Base-by-base conservation (phyloP, 1,140 invertebrate species). In the Rhagoletis zephyria region DNA sequence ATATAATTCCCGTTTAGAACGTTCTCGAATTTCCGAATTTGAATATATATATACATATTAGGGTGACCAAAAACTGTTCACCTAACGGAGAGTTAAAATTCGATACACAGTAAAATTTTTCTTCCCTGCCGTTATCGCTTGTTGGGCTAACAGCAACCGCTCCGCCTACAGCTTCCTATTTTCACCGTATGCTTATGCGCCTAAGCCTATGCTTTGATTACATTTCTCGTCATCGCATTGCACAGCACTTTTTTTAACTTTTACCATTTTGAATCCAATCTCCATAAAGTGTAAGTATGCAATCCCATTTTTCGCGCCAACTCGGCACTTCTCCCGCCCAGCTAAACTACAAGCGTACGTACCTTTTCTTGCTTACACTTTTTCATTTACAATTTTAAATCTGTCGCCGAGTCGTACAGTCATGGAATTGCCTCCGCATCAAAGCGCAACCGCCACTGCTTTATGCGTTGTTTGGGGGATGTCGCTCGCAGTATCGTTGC, bases 241-340 rank as follows among this genome's bases (percentile, higher is more conserved):
- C 74, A 42, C 74, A 81, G 74, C 74, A 81, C 16, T 56, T 81
- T 81, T 81, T 81, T 81, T 30, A 81, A 81, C 74, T 81, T 74
- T 81, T 56, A 81, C 45, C n/a, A 81, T 81, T 81, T 81, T 48
- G 48, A 81, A 81, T 81, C 74, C 74, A 81, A 81, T 81, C 40
- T 40, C 67, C 56, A 0, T 4, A 19, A 30, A 19, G 30, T 16
- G 30, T 42, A 81, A 9, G 45, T 51, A 56, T 45, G 14, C 45
- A 77, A 48, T 48, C 14, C 42, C 48, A 81, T 19, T 77, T 67
- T 4, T 30, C 1, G 3, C 74, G 3, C n/a, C 9, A 5, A 56
- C 12, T 10, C 74, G 14, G 42, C 19, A 7, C 74, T 5, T 1
- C 6, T 10, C 3, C 45, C 51, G 10, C 3, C 48, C 48, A 77